phyloP scores from a whole-genome alignment of 2,888 invertebrate genomes.

The Apodemia duryi region DNA sequence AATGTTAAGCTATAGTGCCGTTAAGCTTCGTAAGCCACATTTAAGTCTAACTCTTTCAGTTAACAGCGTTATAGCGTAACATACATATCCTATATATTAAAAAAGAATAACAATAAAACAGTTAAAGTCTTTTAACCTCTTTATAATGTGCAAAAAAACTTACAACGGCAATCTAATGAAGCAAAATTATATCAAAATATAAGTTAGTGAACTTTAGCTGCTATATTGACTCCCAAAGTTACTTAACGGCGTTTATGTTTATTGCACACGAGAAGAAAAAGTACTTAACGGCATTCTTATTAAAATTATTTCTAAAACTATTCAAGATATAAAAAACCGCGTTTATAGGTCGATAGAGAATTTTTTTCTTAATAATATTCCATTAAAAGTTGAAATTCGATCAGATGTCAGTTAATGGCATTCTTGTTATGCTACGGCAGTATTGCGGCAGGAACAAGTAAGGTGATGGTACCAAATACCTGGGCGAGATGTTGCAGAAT shows the following conservation, averaged over 20 bases:
- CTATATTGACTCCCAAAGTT: neutral
- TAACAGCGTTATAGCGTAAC: neutral
- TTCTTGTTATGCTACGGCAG: slow-evolving; percentile 1
- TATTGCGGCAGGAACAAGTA: too few species aligned
- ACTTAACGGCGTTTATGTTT: neutral
- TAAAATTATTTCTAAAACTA: slow-evolving; percentile 15
- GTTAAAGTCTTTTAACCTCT: slow-evolving; percentile 17
- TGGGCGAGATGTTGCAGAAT: too few species aligned
- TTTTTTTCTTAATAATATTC: slow-evolving; percentile 14
- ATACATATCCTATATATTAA: slow-evolving; percentile 3
- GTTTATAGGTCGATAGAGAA: slow-evolving; percentile 7
- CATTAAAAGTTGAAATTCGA: slow-evolving; percentile 16
- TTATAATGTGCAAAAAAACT: slow-evolving; percentile 15
- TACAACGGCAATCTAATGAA: slow-evolving; percentile 7
- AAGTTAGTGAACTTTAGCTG: neutral
- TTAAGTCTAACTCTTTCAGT: too few species aligned
- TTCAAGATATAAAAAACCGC: slow-evolving; percentile 15
- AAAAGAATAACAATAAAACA: slow-evolving; percentile 15
- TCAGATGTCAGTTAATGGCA: slow-evolving; percentile 6
- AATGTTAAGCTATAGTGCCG: neutral
- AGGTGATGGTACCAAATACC: too few species aligned
- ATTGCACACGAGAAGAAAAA: neutral
- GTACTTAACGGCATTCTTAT: slow-evolving; percentile 12
- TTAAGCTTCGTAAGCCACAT: too few species aligned
- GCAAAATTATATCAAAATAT: neutral